Percentiles rank a stretch among this genome's conserved stretches.
Conservation (phyloP, 1,140 invertebrate species). For the Cherax quadricarinatus region DNA sequence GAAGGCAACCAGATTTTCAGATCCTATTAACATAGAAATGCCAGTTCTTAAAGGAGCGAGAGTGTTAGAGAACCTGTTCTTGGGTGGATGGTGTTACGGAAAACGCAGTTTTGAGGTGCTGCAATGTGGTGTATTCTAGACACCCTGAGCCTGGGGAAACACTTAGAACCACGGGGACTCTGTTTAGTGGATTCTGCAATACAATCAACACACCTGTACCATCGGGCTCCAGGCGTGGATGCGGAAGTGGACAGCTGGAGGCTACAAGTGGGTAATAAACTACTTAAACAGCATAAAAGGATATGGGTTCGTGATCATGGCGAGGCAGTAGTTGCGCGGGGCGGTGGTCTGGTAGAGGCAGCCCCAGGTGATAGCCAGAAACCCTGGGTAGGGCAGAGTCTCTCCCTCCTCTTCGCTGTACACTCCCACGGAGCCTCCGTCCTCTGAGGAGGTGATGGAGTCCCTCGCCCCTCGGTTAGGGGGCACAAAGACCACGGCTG, state of each 20-base stretch:
- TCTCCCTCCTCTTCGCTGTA: constrained; percentile 70
- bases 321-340: constrained; percentile 68
- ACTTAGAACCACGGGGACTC: no score
- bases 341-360: constrained; percentile 69
- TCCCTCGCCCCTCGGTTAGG: constrained; percentile 39
- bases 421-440: constrained; percentile 62
- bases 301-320: constrained; percentile 73
- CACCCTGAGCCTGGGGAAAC: no score
- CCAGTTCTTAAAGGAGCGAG: neutral
- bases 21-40: neutral
- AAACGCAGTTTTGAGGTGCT: no score
- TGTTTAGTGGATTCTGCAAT: no score
- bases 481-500: constrained; percentile 65
- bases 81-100: neutral
- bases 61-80: neutral
- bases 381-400: constrained; percentile 68
- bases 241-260: no score
- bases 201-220: no score
- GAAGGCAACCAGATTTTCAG: neutral
- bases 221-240: no score
- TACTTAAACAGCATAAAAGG: constrained; percentile 55
- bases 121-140: no score
- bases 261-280: no score
- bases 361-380: constrained; percentile 70
- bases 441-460: constrained; percentile 61